Evolutionary conservation across 2,888 invertebrate species (phyloP), one percentile per base, ranked within the genome.

Genomic region (Phalera bucephala): DNA sequence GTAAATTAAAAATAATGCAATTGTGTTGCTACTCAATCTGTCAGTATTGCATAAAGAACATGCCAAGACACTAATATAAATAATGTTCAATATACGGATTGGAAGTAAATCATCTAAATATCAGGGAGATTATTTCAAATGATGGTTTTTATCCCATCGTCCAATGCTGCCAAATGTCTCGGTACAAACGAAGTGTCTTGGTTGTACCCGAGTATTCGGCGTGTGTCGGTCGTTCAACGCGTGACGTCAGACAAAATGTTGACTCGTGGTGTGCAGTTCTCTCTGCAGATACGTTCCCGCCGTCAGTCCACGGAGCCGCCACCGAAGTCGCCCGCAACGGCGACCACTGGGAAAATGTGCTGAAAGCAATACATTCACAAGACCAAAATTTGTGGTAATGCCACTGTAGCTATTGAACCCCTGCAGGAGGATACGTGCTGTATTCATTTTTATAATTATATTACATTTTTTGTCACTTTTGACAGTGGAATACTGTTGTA

Each of bases 321-420:
- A 82, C 81, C 76, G 91, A 92, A 74, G 92, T 92, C 71, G 92
- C 92, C 75, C 80, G 86, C 83, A 91, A 91, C 83, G 92, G 92
- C 70, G 92, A 92, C 89, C 91, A 90, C 78, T 92, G 91, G 90
- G 93, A 93, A 91, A 91, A 91, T 85, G 91, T 91, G 81, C 91
- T 93, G 90, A 90, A 89, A 85, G 80, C 88, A 55, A 85, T 88
- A 62, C 84, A 85, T 76, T 76, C 86, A 79, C 89, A 88, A 85
- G 88, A 90, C 63, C 83, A 82, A 79, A 84, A 80, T 76, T 75
- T 89, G 89, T 90, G 90, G 90, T 90, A 90, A 90, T 86, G 78
- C 84, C 83, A 84, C 86, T 78, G 67, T 75, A 72, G 49, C 66
- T 60, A 14, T 66, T 68, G 64, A 64, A 69, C 70, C 71, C 58